Conservation (phyloP, 2,797 vertebrate species). For the Syngnathus acus region DNA sequence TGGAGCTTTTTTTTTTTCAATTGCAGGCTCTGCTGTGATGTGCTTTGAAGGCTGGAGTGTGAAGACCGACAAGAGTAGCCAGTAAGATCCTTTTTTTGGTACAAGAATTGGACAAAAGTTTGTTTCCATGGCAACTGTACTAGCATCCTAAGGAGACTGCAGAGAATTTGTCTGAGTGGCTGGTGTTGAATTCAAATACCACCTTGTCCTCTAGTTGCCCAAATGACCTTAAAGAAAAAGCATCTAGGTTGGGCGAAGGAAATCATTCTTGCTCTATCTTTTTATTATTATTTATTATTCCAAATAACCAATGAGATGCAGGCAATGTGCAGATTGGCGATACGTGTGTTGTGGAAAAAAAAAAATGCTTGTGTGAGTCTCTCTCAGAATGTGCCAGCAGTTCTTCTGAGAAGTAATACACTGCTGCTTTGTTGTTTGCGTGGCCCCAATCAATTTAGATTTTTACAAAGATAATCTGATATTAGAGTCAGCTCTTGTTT, state of each 20-base stretch:
- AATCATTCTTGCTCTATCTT: not conserved
- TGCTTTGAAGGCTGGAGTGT: not conserved
- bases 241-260: not conserved
- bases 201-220: not conserved
- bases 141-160: slow-evolving; percentile 20
- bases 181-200: slow-evolving; percentile 4
- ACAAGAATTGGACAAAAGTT: slow-evolving; percentile 39
- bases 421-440: not conserved
- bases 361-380: not conserved
- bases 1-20: not conserved
- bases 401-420: not conserved
- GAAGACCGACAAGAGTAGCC: slow-evolving; percentile 5
- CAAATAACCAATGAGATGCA: not conserved
- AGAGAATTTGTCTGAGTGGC: slow-evolving; percentile 13
- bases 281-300: not conserved
- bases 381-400: not conserved
- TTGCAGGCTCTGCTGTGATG: not conserved
- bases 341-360: not conserved
- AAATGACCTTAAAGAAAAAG: not conserved
- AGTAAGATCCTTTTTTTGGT: slow-evolving; percentile 2
- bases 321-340: not conserved
- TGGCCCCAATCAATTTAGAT: not conserved
- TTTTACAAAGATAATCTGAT: not conserved
- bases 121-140: slow-evolving; percentile 54
- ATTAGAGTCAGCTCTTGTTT: slow-evolving; percentile 1